Conservation (phyloP, 2,797 vertebrate species). For the Tiaroga cobitis region DNA sequence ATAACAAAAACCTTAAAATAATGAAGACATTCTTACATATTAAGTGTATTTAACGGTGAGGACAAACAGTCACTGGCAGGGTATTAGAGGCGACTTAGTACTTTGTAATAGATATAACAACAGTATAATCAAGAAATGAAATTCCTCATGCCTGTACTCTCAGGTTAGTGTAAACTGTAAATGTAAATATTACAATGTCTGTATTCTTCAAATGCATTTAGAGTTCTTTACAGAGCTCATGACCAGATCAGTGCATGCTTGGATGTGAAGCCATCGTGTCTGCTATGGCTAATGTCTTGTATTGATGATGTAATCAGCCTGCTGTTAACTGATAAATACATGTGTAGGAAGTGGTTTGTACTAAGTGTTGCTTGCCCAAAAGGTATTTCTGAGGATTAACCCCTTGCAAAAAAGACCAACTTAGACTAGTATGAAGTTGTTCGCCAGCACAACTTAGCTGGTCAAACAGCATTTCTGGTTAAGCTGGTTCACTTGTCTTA, state of each 20-base stretch:
- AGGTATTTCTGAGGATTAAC: conserved; percentile 30
- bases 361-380: conserved; percentile 41
- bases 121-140: conserved; percentile 50
- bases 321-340: conserved; percentile 39
- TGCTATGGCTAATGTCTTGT: conserved; percentile 51
- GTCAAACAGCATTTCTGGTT: neutral
- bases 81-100: conserved; percentile 49
- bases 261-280: conserved; percentile 56
- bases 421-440: neutral
- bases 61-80: conserved; percentile 53
- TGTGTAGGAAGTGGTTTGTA: conserved; percentile 42
- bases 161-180: conserved; percentile 61
- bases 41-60: conserved; percentile 45
- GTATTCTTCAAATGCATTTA: conserved; percentile 53
- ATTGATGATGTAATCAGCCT: conserved; percentile 48
- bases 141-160: conserved; percentile 59
- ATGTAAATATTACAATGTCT: conserved; percentile 58
- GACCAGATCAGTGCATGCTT: conserved; percentile 58
- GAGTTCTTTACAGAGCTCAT: conserved; percentile 45
- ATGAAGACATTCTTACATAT: conserved; percentile 38
- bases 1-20: neutral
- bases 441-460: neutral
- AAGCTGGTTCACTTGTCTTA: neutral
- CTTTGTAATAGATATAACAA: conserved; percentile 45
- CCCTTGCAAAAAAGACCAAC: neutral